phyloP scores from a whole-genome alignment of 2,113 vertebrate genomes.

The Megaceryle maxima region DNA sequence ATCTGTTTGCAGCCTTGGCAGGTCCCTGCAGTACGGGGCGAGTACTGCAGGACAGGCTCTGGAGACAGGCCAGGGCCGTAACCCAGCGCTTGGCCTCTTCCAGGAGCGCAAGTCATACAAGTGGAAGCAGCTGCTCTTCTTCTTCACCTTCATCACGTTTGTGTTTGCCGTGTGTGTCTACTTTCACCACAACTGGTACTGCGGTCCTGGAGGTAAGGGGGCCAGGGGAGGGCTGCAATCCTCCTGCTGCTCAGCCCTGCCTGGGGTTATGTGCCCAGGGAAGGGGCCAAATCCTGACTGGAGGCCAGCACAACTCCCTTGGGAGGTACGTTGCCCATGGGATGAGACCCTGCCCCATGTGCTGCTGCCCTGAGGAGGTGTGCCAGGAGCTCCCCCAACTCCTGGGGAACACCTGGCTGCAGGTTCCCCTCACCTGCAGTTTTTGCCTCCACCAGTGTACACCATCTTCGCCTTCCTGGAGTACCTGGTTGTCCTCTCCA shows the following conservation, averaged over 20 bases:
- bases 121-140: conserved; percentile 87
- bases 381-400: background rate
- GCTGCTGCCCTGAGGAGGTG: background rate
- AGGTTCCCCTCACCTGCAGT: background rate
- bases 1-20: accelerated
- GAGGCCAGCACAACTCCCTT: background rate
- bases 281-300: background rate
- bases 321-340: too few relatives aligned
- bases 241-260: accelerated
- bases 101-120: conserved; percentile 88
- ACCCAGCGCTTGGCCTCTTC: background rate
- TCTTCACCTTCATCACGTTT: conserved; percentile 83
- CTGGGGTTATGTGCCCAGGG: accelerated
- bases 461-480: conserved; percentile 93
- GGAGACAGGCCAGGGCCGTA: background rate
- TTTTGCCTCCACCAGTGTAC: conserved; percentile 77
- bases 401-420: accelerated
- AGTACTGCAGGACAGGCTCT: background rate
- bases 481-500: conserved; percentile 93
- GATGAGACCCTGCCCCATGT: accelerated
- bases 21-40: accelerated
- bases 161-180: conserved; percentile 79
- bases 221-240: background rate
- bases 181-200: conserved; percentile 90
- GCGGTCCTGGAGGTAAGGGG: conserved; percentile 87